phyloP scores from a whole-genome alignment of 2,888 invertebrate species.

The Xestia xanthographa region DNA sequence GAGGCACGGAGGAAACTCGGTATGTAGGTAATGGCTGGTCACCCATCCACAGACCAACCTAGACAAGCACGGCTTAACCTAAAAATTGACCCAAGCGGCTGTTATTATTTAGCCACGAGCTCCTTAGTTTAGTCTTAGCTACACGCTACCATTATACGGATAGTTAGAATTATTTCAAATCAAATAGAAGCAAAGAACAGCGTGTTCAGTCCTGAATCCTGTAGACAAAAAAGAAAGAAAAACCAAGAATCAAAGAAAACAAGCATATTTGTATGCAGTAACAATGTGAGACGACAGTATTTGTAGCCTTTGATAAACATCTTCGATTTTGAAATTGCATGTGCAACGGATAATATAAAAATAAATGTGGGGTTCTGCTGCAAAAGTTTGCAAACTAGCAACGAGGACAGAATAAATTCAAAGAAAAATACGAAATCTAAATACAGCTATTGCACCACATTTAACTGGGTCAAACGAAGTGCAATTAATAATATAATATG shows the following conservation, averaged over 20 bases:
- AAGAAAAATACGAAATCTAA: conserved; percentile 50
- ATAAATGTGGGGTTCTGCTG: conserved; percentile 43
- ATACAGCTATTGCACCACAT: conserved; percentile 36
- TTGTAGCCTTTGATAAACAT: conserved; percentile 46
- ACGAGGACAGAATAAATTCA: conserved; percentile 39
- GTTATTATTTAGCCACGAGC: no score
- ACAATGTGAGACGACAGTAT: conserved; percentile 28
- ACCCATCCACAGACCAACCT: no score
- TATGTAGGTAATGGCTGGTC: no score
- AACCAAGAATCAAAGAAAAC: conserved; percentile 1
- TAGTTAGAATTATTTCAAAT: background rate
- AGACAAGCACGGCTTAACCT: no score
- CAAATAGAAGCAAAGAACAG: background rate
- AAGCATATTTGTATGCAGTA: conserved; percentile 31
- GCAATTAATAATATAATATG: background rate
- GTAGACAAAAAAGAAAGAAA: background rate
- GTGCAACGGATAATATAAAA: conserved; percentile 48
- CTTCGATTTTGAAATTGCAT: conserved; percentile 46
- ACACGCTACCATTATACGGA: background rate
- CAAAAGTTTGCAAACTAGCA: conserved; percentile 41
- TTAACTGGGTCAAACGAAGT: conserved; percentile 17
- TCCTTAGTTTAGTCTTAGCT: no score
- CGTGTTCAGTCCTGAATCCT: background rate
- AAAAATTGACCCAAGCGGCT: no score
- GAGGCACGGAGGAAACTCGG: no score